These are phyloP conservation scores for Zaprionus davidi DNA, from an alignment of 1,140 invertebrate species.

Conservation along the genomic window DNA sequence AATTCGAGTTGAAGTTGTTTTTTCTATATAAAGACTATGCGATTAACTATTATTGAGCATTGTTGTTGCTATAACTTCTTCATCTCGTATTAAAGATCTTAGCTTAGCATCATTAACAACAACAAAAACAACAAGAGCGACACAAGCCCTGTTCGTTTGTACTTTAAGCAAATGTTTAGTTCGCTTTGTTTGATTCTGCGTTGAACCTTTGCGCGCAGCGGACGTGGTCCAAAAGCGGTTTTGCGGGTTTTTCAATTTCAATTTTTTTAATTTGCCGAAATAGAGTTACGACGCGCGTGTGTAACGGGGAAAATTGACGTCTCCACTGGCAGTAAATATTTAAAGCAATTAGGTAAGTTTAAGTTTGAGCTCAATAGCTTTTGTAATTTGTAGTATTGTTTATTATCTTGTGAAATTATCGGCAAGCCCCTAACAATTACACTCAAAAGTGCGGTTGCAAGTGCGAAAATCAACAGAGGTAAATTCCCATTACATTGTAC, in stretches of 20 bases:
- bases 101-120: constrained; percentile 16
- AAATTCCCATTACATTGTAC: constrained; percentile 19
- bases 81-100: not conserved
- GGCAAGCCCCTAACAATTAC: constrained; percentile 47
- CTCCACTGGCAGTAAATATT: constrained; percentile 22
- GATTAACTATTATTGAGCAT: not conserved
- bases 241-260: constrained; percentile 15
- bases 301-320: constrained; percentile 26
- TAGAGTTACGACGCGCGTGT: constrained; percentile 3
- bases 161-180: constrained; percentile 36
- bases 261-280: constrained; percentile 25
- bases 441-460: constrained; percentile 42
- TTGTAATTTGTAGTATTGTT: constrained; percentile 14
- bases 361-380: constrained; percentile 33
- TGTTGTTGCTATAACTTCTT: not conserved
- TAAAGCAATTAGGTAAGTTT: constrained; percentile 58
- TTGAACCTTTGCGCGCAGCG: constrained; percentile 38
- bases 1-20: constrained; percentile 22
- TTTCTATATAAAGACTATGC: not conserved
- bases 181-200: constrained; percentile 52
- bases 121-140: not conserved
- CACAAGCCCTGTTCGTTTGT: constrained; percentile 14
- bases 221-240: constrained; percentile 46
- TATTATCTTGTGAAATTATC: constrained; percentile 72
- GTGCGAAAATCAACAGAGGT: constrained; percentile 53